Conservation (phyloP, 2,888 invertebrate genomes). For the Seira musarum region DNA sequence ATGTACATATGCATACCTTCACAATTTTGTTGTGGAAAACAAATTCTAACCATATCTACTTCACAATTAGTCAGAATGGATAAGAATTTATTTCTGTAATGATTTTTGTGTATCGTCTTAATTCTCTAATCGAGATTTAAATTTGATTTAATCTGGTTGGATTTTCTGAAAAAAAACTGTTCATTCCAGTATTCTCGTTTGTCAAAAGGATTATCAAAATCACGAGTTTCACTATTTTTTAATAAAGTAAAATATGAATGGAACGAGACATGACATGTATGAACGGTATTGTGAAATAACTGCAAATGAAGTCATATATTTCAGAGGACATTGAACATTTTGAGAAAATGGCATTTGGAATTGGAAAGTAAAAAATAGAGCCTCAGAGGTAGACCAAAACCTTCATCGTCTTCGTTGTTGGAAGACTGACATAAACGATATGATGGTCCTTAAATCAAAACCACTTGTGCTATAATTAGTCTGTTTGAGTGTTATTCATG, state of each 20-base stretch:
- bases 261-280: background rate
- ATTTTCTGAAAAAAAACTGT: too few relatives aligned
- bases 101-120: too few relatives aligned
- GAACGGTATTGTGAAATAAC: background rate
- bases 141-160: too few relatives aligned
- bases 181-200: too few relatives aligned
- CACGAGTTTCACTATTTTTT: too few relatives aligned
- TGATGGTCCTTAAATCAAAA: background rate
- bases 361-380: too few relatives aligned
- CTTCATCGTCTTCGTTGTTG: background rate
- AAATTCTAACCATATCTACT: background rate
- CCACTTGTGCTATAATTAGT: background rate
- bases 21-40: background rate
- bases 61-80: too few relatives aligned
- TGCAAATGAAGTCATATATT: background rate
- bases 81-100: too few relatives aligned
- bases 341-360: background rate
- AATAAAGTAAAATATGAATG: too few relatives aligned
- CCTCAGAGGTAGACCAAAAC: too few relatives aligned
- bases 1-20: background rate
- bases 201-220: too few relatives aligned
- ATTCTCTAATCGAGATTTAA: too few relatives aligned
- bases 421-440: background rate
- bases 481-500: background rate
- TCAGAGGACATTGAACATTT: background rate